Evolutionary conservation across 1,140 invertebrate genomes (phyloP).

Genomic region (Drosophila repletoides): DNA sequence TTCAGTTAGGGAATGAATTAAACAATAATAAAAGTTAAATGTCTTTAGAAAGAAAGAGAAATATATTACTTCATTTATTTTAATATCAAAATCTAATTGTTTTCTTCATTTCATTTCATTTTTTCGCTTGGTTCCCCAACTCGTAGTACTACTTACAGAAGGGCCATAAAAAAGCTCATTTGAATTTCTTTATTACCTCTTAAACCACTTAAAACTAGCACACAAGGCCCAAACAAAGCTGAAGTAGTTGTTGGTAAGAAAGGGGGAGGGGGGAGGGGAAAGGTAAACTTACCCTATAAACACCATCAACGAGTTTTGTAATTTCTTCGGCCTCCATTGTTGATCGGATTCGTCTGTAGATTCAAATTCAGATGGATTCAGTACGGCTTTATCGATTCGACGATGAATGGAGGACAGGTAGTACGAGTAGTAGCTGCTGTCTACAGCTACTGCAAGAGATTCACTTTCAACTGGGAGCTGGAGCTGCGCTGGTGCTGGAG

Average conservation of each 20-base stretch:
- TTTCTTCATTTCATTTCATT: too few relatives aligned
- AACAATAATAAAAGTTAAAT: too few relatives aligned
- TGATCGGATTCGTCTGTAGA: constrained; percentile 22
- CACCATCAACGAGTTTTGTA: constrained; percentile 93
- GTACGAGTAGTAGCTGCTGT: constrained; percentile 19
- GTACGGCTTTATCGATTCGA: constrained; percentile 8
- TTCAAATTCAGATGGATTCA: background rate
- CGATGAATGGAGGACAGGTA: too few relatives aligned
- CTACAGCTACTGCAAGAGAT: constrained; percentile 46
- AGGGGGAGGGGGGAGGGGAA: background rate
- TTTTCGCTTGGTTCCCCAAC: constrained; percentile 10
- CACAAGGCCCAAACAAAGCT: constrained; percentile 3
- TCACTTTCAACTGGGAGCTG: constrained; percentile 76
- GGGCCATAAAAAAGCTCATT: constrained; percentile 31
- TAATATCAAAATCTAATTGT: background rate
- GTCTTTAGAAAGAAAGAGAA: background rate
- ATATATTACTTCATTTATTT: constrained; percentile 4
- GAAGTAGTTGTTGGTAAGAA: background rate
- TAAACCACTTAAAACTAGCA: constrained; percentile 23
- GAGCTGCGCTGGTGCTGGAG: constrained; percentile 36
- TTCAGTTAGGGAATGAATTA: too few relatives aligned
- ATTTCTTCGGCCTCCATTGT: constrained; percentile 93
- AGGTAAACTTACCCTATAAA: constrained; percentile 90
- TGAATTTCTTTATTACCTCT: constrained; percentile 29
- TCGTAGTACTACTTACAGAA: background rate